Percentiles rank a stretch among this genome's conserved stretches.
Conservation (phyloP, 1,140 invertebrate species). For the Druon quercuslanigerum region DNA sequence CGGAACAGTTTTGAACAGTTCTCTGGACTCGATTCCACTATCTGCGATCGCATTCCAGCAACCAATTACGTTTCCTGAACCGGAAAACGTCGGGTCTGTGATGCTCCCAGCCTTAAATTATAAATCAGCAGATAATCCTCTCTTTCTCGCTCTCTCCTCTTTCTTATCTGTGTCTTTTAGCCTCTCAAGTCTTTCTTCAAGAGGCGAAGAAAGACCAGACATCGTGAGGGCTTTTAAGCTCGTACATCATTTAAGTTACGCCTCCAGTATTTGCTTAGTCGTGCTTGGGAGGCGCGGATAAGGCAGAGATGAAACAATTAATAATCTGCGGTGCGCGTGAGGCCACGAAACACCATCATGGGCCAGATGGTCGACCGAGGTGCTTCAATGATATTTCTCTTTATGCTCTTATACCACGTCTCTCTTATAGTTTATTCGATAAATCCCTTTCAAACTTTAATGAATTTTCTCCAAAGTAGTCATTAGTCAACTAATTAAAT, state of each 20-base stretch:
- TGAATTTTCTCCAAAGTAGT: background rate
- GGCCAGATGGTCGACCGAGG: slow-evolving; percentile 53
- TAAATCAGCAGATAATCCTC: slow-evolving; percentile 69
- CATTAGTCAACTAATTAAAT: slow-evolving; percentile 33
- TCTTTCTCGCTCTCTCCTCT: slow-evolving; percentile 50
- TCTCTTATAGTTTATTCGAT: slow-evolving; percentile 33
- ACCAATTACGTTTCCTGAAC: slow-evolving; percentile 74
- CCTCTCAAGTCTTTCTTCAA: slow-evolving; percentile 4
- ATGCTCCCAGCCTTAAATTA: slow-evolving; percentile 67
- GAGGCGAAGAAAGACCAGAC: slow-evolving; percentile 36
- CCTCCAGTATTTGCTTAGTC: slow-evolving; percentile 75
- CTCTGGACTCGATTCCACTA: slow-evolving; percentile 48
- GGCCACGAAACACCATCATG: slow-evolving; percentile 51
- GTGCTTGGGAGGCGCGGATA: slow-evolving; percentile 69
- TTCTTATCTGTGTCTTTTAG: slow-evolving; percentile 46
- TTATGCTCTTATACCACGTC: slow-evolving; percentile 23
- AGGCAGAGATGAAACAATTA: slow-evolving; percentile 74
- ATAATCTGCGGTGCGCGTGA: slow-evolving; percentile 62
- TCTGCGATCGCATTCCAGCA: slow-evolving; percentile 64
- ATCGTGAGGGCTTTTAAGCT: slow-evolving; percentile 73
- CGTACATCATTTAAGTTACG: slow-evolving; percentile 73
- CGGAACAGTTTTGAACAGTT: background rate
- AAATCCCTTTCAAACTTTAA: slow-evolving; percentile 26
- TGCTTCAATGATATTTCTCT: slow-evolving; percentile 27
- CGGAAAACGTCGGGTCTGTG: slow-evolving; percentile 67